These are phyloP conservation scores for Herminia tarsipennalis DNA, from an alignment of 2,888 invertebrate genomes.

Conservation along the genomic window DNA sequence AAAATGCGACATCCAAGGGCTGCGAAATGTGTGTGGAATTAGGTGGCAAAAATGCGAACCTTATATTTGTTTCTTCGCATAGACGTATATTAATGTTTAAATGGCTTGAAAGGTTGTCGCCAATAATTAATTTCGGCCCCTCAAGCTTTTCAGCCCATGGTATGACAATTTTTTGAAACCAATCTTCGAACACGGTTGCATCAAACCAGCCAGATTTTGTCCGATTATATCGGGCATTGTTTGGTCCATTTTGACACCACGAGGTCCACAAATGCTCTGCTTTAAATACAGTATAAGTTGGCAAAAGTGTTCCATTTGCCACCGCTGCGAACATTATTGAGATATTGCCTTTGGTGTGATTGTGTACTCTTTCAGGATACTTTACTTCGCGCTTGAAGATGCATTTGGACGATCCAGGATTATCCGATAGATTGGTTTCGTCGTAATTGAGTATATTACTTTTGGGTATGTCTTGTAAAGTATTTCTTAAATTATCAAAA, in stretches of 20 bases:
- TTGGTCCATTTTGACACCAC: conserved; percentile 30
- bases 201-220: conserved; percentile 36
- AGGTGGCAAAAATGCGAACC: conserved; percentile 14
- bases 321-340: conserved; percentile 31
- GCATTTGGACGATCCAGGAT: conserved; percentile 27
- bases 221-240: conserved; percentile 25
- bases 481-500: conserved; percentile 24
- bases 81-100: conserved; percentile 15
- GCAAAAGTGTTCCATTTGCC: neutral
- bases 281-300: neutral
- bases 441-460: too few species aligned
- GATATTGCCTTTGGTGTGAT: conserved; percentile 26
- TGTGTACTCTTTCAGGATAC: conserved; percentile 32
- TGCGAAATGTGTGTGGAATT: conserved; percentile 16
- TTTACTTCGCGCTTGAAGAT: conserved; percentile 26
- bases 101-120: conserved; percentile 25
- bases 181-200: conserved; percentile 27
- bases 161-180: conserved; percentile 26
- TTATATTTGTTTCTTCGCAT: conserved; percentile 13
- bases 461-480: too few species aligned
- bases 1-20: conserved; percentile 18
- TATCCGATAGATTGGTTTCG: too few species aligned
- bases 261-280: neutral
- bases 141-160: conserved; percentile 21
- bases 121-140: conserved; percentile 26